These are phyloP conservation scores for Drosophila putrida DNA, from an alignment of 2,888 invertebrate genomes.

Conservation along the genomic window DNA sequence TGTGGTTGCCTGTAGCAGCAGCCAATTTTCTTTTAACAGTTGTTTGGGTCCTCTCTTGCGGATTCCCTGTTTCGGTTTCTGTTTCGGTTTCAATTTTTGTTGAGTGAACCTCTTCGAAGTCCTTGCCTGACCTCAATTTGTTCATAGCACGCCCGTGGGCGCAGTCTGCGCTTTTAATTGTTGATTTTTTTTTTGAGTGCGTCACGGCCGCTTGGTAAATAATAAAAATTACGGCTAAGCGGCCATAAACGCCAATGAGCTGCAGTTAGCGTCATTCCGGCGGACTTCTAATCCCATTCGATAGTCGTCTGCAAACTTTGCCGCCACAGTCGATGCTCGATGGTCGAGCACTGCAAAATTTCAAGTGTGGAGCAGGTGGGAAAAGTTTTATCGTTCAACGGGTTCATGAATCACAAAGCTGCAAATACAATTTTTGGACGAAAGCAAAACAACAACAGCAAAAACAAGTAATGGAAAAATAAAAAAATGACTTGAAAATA, in stretches of 20 bases:
- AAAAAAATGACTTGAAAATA: conserved; percentile 7
- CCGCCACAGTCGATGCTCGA: conserved; percentile 38
- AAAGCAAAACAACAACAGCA: conserved; percentile 7
- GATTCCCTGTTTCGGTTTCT: conserved; percentile 13
- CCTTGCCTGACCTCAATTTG: conserved; percentile 75
- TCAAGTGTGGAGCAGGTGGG: conserved; percentile 13
- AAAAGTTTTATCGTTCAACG: conserved; percentile 34
- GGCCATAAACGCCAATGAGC: conserved; percentile 69
- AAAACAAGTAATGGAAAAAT: background rate
- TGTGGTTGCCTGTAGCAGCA: conserved; percentile 68
- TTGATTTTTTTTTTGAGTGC: conserved; percentile 74
- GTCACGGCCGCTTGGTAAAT: conserved; percentile 45
- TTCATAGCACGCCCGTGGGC: conserved; percentile 76
- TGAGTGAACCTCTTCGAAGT: conserved; percentile 24
- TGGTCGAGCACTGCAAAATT: conserved; percentile 5
- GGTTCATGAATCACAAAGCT: conserved; percentile 49
- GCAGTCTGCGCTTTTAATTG: conserved; percentile 78
- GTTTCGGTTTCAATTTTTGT: conserved; percentile 5
- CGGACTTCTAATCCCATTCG: conserved; percentile 49
- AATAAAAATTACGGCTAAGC: conserved; percentile 78
- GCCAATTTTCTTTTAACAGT: conserved; percentile 81
- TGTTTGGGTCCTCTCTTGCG: conserved; percentile 55
- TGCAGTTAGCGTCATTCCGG: conserved; percentile 52
- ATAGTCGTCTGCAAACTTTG: conserved; percentile 73
- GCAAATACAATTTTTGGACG: conserved; percentile 31